phyloP scores from a whole-genome alignment of 2,797 vertebrate genomes.

The Bovichtus diacanthus region DNA sequence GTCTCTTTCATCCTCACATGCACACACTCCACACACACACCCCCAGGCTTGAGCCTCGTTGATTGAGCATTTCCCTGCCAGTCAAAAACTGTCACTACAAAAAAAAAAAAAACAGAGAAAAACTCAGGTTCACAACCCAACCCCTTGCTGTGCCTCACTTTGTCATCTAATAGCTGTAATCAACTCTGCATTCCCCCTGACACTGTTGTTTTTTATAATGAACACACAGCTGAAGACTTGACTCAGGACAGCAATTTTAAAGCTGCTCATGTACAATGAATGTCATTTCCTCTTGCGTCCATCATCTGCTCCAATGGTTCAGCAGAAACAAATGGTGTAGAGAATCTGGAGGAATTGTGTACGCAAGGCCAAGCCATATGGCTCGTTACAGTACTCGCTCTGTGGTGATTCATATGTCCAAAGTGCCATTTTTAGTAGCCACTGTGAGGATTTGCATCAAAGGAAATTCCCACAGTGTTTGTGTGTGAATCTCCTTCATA shows the following conservation, averaged over 20 bases:
- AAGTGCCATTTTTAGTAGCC: background rate
- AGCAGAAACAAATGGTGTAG: slow-evolving; percentile 13
- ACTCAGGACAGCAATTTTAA: slow-evolving; percentile 48
- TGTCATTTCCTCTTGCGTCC: slow-evolving; percentile 25
- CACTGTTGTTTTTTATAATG: slow-evolving; percentile 54
- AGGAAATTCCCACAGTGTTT: background rate
- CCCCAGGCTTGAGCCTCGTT: slow-evolving; percentile 30
- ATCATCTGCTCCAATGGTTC: slow-evolving; percentile 47
- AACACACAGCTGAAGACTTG: slow-evolving; percentile 41
- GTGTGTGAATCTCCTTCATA: background rate
- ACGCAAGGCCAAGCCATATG: background rate
- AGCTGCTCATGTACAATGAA: slow-evolving; percentile 50
- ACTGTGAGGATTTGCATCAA: background rate
- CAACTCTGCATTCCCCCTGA: slow-evolving; percentile 45
- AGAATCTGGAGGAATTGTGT: slow-evolving; percentile 7
- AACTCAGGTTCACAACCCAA: slow-evolving; percentile 43
- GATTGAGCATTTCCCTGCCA: slow-evolving; percentile 49
- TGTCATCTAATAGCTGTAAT: slow-evolving; percentile 68
- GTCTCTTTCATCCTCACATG: slow-evolving; percentile 15
- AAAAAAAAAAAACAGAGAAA: background rate
- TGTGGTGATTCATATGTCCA: background rate
- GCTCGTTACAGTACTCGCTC: background rate
- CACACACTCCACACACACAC: slow-evolving; percentile 35
- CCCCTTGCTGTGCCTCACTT: slow-evolving; percentile 39
- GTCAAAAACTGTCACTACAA: slow-evolving; percentile 51